Evolutionary conservation across 2,797 vertebrate genomes (phyloP).

Genomic region (Peromyscus aztecus): DNA sequence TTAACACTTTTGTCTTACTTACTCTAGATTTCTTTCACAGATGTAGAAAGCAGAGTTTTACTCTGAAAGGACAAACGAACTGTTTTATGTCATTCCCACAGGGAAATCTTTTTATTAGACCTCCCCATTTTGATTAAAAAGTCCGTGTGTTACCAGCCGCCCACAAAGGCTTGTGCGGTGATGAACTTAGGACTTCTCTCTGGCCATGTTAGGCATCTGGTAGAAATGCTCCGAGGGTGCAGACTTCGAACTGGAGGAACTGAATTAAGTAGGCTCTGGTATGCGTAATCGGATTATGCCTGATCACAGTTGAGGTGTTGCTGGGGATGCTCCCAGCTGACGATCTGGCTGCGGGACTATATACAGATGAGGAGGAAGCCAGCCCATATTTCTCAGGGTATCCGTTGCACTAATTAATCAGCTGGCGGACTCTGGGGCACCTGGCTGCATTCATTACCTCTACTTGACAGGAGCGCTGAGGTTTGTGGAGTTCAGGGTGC

Average conservation of each 20-base stretch:
- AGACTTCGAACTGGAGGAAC: slow-evolving; percentile 8
- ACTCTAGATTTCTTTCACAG: slow-evolving; percentile 82
- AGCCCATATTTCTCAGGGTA: neutral
- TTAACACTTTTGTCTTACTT: slow-evolving; percentile 73
- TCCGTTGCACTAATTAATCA: neutral
- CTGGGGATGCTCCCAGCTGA: neutral
- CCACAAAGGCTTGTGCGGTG: slow-evolving; percentile 34
- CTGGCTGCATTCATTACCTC: neutral
- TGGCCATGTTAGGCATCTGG: neutral
- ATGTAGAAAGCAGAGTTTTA: slow-evolving; percentile 78
- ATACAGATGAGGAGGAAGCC: neutral
- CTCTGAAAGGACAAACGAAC: slow-evolving; percentile 73
- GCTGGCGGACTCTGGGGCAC: neutral
- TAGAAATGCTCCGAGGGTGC: slow-evolving; percentile 1
- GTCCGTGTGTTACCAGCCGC: slow-evolving; percentile 31
- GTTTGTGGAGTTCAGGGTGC: neutral
- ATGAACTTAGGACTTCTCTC: neutral
- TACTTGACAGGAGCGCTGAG: accelerated
- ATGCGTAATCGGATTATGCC: slow-evolving; percentile 1
- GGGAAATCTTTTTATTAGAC: slow-evolving; percentile 72
- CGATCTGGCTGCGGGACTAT: neutral
- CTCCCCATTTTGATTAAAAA: slow-evolving; percentile 68
- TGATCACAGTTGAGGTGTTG: neutral
- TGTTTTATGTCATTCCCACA: slow-evolving; percentile 82
- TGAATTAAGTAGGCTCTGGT: slow-evolving; percentile 59